Base-by-base conservation (phyloP, 2,797 vertebrate genomes). In the Heterohyrax brucei region DNA sequence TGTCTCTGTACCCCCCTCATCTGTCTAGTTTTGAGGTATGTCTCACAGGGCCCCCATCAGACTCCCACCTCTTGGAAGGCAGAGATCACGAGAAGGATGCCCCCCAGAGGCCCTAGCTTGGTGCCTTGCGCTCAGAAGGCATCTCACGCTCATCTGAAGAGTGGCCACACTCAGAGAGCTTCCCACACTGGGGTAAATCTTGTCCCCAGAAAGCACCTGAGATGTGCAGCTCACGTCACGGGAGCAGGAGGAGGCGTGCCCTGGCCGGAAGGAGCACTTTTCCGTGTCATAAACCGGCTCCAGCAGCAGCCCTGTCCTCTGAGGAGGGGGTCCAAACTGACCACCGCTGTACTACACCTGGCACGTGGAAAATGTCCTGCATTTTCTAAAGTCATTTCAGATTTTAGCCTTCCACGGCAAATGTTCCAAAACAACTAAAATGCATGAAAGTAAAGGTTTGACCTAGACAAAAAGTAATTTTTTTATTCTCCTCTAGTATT, bases 341-440 rank as follows among this genome's bases (percentile, higher is more conserved):
- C 33, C 56, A 80, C 77, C 44, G 78, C 62, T 93, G 1, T n/a
- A 72, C 26, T 16, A 0, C 33, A 92, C 21, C 44, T 24, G 48
- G 19, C 33, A 87, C 62, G 70, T 2, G 96, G n/a, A 94, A 96
- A 81, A 90, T 66, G 94, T 9, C 86, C 14, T 10, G 56, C 9
- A 10, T 61, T 87, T 89, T 83, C 2, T 59, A 21, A 94, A 91
- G 77, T 96, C 64, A 89, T 93, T 78, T 92, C 78, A 80, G 56
- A 80, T 62, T 77, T 89, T 50, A 89, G 85, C 66, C 70, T 96
- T 88, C 70, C 28, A n/a, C 86, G 50, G 28, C 26, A 53, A 91
- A 82, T 30, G 87, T 89, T 81, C 19, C 78, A 79, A 91, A 96
- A 85, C 75, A 24, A 96, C 64, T 85, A 73, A 94, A 92, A 70